These are phyloP conservation scores for Chromobotia macracanthus DNA, from an alignment of 2,797 vertebrate genomes.

Conservation along the genomic window DNA sequence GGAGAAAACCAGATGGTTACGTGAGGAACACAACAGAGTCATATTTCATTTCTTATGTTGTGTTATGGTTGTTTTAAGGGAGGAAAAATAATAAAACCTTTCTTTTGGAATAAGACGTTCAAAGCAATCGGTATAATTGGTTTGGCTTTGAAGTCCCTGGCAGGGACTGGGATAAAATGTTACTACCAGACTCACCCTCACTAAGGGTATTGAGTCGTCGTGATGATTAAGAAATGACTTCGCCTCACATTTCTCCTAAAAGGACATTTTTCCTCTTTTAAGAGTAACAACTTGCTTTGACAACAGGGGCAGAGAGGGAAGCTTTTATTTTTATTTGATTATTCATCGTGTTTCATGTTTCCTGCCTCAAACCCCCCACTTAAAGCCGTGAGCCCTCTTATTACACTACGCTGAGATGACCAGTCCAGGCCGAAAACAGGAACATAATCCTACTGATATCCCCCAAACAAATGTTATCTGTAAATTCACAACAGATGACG, in stretches of 20 bases:
- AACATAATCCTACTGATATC: conserved; percentile 57
- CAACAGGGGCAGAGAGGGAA: conserved; percentile 62
- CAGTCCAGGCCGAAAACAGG: conserved; percentile 51
- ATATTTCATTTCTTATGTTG: conserved; percentile 74
- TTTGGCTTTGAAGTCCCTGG: conserved; percentile 70
- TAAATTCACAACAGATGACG: conserved; percentile 59
- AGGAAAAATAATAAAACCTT: conserved; percentile 70
- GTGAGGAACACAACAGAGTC: conserved; percentile 65
- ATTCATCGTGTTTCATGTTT: conserved; percentile 68
- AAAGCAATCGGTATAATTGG: conserved; percentile 73
- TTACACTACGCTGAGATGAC: conserved; percentile 55
- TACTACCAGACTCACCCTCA: conserved; percentile 56
- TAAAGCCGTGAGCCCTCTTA: conserved; percentile 51
- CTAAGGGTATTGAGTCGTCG: conserved; percentile 62
- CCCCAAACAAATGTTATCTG: conserved; percentile 62
- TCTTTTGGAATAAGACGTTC: conserved; percentile 71
- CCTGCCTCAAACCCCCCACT: conserved; percentile 44
- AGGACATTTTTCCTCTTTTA: conserved; percentile 52
- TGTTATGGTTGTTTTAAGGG: conserved; percentile 70
- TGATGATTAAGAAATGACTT: conserved; percentile 66
- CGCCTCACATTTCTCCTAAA: conserved; percentile 57
- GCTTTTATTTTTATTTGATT: conserved; percentile 73
- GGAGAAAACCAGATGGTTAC: conserved; percentile 75
- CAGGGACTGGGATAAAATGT: conserved; percentile 58
- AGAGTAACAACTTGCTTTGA: conserved; percentile 69